A percentile compares a stretch with the other conserved stretches of the same genome.
phyloP scores from a whole-genome alignment of 2,113 vertebrate species.

The Lycocorax pyrrhopterus region DNA sequence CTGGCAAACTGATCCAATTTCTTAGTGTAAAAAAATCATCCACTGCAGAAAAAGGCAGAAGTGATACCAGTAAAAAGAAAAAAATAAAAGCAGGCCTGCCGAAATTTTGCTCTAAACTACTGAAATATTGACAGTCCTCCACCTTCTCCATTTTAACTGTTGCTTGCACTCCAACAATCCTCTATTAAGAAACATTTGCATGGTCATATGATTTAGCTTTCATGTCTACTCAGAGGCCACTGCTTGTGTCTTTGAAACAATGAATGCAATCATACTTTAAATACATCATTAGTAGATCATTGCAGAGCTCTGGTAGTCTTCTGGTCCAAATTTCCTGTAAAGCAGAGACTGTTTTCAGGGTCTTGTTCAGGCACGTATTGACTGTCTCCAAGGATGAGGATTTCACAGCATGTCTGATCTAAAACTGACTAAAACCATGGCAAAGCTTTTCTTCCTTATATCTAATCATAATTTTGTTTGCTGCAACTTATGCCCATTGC shows the following conservation, averaged over 20 bases:
- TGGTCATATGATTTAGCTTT: not conserved
- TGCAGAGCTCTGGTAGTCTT: not conserved
- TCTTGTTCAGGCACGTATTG: not conserved
- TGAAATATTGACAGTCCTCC: not conserved
- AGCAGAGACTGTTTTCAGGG: not conserved
- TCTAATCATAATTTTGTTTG: not conserved
- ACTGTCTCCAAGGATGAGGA: not conserved
- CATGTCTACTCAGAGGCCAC: not conserved
- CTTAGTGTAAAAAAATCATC: constrained; percentile 42
- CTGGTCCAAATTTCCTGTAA: not conserved
- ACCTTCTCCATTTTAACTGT: not conserved
- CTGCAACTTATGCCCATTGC: not conserved
- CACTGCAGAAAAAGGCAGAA: constrained; percentile 42
- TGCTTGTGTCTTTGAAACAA: not conserved
- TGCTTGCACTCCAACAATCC: not conserved
- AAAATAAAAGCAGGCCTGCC: constrained; percentile 23
- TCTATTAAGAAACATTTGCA: not conserved
- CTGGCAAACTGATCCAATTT: constrained; percentile 45
- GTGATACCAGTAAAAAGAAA: constrained; percentile 1
- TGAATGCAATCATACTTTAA: not conserved
- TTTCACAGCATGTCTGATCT: not conserved
- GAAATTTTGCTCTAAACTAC: constrained; percentile 14
- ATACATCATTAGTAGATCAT: not conserved
- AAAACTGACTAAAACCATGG: not conserved
- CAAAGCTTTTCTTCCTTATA: not conserved